Percentiles rank a stretch among this genome's conserved stretches.
Evolutionary conservation across 2,888 invertebrate genomes (phyloP).

Genomic region (Patella ulyssiponensis): DNA sequence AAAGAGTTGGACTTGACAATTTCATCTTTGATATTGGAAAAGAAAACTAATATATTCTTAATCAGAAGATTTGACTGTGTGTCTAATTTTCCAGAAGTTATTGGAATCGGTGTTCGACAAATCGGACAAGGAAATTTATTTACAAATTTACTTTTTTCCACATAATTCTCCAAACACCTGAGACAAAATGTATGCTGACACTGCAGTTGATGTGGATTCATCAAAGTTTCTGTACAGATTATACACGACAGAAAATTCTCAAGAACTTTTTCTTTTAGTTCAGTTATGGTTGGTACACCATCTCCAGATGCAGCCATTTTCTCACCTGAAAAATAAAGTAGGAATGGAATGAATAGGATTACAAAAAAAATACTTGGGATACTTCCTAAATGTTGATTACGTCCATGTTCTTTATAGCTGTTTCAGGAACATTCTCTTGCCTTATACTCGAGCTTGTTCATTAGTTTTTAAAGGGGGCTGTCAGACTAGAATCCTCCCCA

Average conservation of each 20-base stretch:
- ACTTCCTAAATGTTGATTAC: too few species aligned
- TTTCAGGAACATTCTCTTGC: too few species aligned
- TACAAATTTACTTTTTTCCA: conserved; percentile 20
- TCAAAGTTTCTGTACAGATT: conserved; percentile 37
- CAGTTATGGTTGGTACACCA: neutral
- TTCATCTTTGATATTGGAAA: conserved; percentile 14
- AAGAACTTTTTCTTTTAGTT: conserved; percentile 21
- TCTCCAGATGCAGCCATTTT: neutral
- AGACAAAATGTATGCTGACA: conserved; percentile 46
- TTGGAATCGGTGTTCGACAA: conserved; percentile 33
- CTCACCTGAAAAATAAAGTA: too few species aligned
- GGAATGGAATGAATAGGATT: too few species aligned
- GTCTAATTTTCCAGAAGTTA: conserved; percentile 31
- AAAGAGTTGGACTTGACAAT: conserved; percentile 2
- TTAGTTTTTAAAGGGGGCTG: too few species aligned
- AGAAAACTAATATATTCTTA: conserved; percentile 34
- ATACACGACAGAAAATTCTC: conserved; percentile 39
- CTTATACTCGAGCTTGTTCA: too few species aligned
- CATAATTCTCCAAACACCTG: conserved; percentile 33
- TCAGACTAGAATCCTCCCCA: too few species aligned
- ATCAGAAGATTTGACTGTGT: conserved; percentile 36
- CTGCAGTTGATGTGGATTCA: conserved; percentile 36
- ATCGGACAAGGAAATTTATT: conserved; percentile 34
- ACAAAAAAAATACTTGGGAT: too few species aligned
- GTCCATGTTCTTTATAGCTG: too few species aligned